Base-by-base conservation (phyloP, 2,888 invertebrate species). In the Apeira syringaria region DNA sequence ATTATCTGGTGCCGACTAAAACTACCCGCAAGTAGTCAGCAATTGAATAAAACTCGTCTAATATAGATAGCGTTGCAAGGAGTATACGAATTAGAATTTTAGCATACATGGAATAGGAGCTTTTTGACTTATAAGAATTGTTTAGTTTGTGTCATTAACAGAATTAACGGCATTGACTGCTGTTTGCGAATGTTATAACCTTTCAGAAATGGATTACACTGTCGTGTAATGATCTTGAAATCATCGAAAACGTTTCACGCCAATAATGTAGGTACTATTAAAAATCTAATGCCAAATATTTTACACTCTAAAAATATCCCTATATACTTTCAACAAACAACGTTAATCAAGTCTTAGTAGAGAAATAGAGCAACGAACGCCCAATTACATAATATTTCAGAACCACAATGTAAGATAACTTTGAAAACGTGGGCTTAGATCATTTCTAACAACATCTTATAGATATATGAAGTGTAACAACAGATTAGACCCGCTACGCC, bases 291-390 rank as follows among this genome's bases (percentile, higher is more conserved):
- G 64, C 62, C 52, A 55, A 63, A 62, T 58, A 50, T 58, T 53
- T 53, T 51, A 46, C 51, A 48, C 32, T 66, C 72, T 74, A 74
- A 71, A 69, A 72, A 68, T 67, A 64, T 68, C 59, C 67, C 70
- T 74, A 78, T 74, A 75, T 74, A 78, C 58, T 69, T 74, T 81
- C 67, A 86, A 84, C 81, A 81, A 76, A 81, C 80, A 82, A 83
- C 79, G 60, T 75, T 75, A 74, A 66, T 71, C 64, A 76, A 74
- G 73, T 80, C 79, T 80, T 74, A 73, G 63, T 61, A 67, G 59
- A 75, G 71, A 72, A 69, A 66, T 66, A 72, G 64, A 73, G 63
- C 62, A 64, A 54, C 61, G 64, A 62, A 55, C 57, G 65, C 59
- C 60, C 63, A 40, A 40, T 44, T 43, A 53, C 46, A 52, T 53